phyloP scores from a whole-genome alignment of 2,888 invertebrate genomes.

The Polydrusus tereticollis region DNA sequence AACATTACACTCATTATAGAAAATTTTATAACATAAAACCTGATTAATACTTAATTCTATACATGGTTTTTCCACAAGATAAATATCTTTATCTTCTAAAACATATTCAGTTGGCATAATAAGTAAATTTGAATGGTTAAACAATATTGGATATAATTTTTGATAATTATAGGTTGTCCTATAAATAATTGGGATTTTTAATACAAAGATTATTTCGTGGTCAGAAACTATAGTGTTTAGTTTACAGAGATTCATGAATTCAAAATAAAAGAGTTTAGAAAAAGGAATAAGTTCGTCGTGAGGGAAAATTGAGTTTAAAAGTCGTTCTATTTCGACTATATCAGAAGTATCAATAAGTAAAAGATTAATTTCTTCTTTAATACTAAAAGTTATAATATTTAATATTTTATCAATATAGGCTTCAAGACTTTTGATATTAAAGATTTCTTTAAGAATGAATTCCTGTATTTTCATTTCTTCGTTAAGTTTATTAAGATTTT shows the following conservation, averaged over 20 bases:
- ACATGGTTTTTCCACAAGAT: not conserved
- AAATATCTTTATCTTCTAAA: constrained; percentile 24
- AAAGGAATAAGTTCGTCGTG: constrained; percentile 49
- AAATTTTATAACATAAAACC: too few relatives aligned
- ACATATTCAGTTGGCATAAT: constrained; percentile 15
- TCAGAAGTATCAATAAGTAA: constrained; percentile 14
- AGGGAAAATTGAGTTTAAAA: constrained; percentile 9
- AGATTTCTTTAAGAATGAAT: constrained; percentile 22
- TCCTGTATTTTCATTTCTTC: constrained; percentile 19
- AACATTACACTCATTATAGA: too few relatives aligned
- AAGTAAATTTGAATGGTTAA: constrained; percentile 8
- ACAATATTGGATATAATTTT: constrained; percentile 23
- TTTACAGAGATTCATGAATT: constrained; percentile 23
- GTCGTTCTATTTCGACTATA: constrained; percentile 17
- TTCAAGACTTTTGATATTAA: constrained; percentile 26
- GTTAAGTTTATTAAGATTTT: constrained; percentile 15
- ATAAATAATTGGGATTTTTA: constrained; percentile 32
- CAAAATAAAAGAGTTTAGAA: constrained; percentile 30
- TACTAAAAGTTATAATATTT: constrained; percentile 21
- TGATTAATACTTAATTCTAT: too few relatives aligned
- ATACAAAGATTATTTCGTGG: constrained; percentile 35
- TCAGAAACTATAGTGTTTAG: constrained; percentile 27
- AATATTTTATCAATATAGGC: constrained; percentile 22
- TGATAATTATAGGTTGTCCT: constrained; percentile 27
- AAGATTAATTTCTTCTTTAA: constrained; percentile 19